phyloP scores from a whole-genome alignment of 2,888 invertebrate genomes.

The Polymixis flavicincta region DNA sequence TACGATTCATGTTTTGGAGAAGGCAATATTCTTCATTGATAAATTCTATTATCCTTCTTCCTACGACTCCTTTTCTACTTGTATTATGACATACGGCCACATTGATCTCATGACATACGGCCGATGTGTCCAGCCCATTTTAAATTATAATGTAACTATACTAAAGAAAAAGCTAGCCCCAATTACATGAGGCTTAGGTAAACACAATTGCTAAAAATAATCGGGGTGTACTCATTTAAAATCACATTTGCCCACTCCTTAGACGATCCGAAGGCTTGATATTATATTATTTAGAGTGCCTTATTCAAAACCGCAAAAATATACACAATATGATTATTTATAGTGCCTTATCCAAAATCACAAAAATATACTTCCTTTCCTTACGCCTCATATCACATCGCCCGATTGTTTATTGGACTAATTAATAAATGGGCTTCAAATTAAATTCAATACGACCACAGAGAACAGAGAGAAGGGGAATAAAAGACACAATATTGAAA shows the following conservation, averaged over 20 bases:
- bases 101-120: too few relatives aligned
- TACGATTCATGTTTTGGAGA: not conserved
- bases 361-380: not conserved
- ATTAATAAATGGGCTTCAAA: slow-evolving; percentile 25
- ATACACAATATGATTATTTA: not conserved
- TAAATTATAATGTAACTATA: too few relatives aligned
- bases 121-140: too few relatives aligned
- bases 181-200: too few relatives aligned
- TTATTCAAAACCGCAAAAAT: not conserved
- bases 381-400: not conserved
- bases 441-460: slow-evolving; percentile 33
- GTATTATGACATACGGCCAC: too few relatives aligned
- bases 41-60: too few relatives aligned
- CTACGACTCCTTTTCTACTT: too few relatives aligned
- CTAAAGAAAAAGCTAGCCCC: too few relatives aligned
- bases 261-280: too few relatives aligned
- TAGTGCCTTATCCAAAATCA: not conserved
- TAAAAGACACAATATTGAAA: not conserved
- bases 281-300: not conserved
- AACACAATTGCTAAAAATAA: too few relatives aligned
- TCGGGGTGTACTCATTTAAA: too few relatives aligned
- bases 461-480: not conserved
- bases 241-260: too few relatives aligned
- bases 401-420: slow-evolving; percentile 20
- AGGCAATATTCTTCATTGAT: not conserved